phyloP scores from a whole-genome alignment of 2,888 invertebrate species.

The Hydrotaea diabolus region DNA sequence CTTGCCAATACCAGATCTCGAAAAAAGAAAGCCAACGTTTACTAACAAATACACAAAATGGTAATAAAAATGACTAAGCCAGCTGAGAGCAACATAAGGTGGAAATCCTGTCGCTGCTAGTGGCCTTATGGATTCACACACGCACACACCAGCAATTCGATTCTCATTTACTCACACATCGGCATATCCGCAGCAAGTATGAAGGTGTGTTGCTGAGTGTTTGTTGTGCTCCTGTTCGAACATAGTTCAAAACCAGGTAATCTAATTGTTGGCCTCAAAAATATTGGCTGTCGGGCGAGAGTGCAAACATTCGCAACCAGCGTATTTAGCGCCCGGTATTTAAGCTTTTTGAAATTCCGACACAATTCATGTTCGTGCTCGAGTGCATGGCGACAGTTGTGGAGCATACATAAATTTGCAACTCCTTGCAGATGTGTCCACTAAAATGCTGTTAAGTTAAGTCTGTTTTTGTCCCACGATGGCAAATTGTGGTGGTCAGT shows the following conservation, averaged over 20 bases:
- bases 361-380: background rate
- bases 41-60: too few species aligned
- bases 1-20: too few species aligned
- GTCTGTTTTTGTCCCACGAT: too few species aligned
- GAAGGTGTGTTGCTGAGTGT: too few species aligned
- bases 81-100: slow-evolving; percentile 11
- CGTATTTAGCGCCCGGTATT: background rate
- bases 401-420: too few species aligned
- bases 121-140: background rate
- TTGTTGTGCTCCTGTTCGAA: background rate
- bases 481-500: too few species aligned
- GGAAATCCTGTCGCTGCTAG: background rate
- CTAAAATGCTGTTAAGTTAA: too few species aligned
- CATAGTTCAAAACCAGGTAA: background rate
- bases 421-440: too few species aligned
- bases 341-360: background rate
- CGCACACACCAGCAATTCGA: background rate
- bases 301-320: background rate
- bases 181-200: too few species aligned
- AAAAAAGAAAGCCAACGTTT: too few species aligned
- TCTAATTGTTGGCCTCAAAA: background rate
- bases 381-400: background rate
- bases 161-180: too few species aligned
- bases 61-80: too few species aligned
- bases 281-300: background rate